These are phyloP conservation scores for Leptatherina wallacei DNA, from an alignment of 2,797 vertebrate species.

Conservation along the genomic window DNA sequence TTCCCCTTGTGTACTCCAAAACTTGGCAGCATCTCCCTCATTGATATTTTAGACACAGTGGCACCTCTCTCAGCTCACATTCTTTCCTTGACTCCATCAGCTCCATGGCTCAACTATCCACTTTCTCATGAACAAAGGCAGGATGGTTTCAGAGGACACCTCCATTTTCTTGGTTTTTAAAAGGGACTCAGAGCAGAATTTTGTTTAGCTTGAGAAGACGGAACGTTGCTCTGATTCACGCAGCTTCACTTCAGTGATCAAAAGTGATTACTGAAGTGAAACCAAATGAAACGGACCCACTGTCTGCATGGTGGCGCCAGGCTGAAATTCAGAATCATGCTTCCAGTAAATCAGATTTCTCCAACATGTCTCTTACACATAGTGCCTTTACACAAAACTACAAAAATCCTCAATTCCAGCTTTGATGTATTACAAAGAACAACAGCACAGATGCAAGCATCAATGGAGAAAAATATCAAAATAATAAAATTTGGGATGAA, in stretches of 20 bases:
- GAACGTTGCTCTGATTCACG: slow-evolving; percentile 75
- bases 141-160: slow-evolving; percentile 61
- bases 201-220: slow-evolving; percentile 66
- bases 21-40: slow-evolving; percentile 76
- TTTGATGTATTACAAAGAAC: slow-evolving; percentile 52
- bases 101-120: slow-evolving; percentile 71
- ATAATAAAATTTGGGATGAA: slow-evolving; percentile 64
- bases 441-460: slow-evolving; percentile 45
- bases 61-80: slow-evolving; percentile 77
- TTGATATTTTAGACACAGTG: slow-evolving; percentile 82
- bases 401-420: slow-evolving; percentile 39
- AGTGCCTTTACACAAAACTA: slow-evolving; percentile 53
- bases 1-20: slow-evolving; percentile 57
- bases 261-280: slow-evolving; percentile 70
- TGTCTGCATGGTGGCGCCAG: slow-evolving; percentile 73
- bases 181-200: slow-evolving; percentile 68
- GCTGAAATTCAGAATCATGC: slow-evolving; percentile 75
- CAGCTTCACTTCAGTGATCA: slow-evolving; percentile 76
- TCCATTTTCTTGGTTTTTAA: slow-evolving; percentile 56
- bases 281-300: slow-evolving; percentile 72
- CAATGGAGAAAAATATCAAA: slow-evolving; percentile 42
- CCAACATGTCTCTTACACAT: slow-evolving; percentile 57
- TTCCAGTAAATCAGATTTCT: slow-evolving; percentile 77
- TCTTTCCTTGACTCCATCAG: slow-evolving; percentile 77
- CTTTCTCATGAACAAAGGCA: slow-evolving; percentile 72